Percentiles rank a stretch among this genome's conserved stretches.
Conservation (phyloP, 2,797 vertebrate species). For the Falco peregrinus region DNA sequence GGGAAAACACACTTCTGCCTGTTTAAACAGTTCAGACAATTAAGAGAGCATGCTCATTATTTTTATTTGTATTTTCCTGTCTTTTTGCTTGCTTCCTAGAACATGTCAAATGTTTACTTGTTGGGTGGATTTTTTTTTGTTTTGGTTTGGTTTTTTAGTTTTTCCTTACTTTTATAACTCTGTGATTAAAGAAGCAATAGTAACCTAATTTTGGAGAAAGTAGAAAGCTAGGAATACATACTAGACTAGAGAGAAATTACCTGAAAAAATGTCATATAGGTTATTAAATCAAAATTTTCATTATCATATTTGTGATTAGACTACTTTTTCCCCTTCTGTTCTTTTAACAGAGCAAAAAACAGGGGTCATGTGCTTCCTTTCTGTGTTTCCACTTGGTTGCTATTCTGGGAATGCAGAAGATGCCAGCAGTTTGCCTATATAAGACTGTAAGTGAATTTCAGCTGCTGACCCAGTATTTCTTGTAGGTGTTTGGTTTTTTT, state of each 20-base stretch:
- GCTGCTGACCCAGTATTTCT: neutral
- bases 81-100: neutral
- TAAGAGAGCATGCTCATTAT: neutral
- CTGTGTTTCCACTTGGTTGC: slow-evolving; percentile 27
- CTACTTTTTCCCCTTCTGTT: neutral
- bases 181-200: neutral
- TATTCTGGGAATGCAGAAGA: slow-evolving; percentile 65
- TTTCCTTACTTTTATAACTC: neutral
- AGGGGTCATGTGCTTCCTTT: slow-evolving; percentile 3
- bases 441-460: slow-evolving; percentile 39
- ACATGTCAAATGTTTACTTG: neutral
- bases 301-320: neutral
- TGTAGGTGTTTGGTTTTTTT: neutral
- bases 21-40: neutral
- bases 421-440: slow-evolving; percentile 11
- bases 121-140: neutral
- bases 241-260: neutral
- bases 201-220: neutral
- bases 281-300: neutral
- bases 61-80: neutral
- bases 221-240: neutral
- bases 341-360: slow-evolving; percentile 25
- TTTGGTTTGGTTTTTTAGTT: neutral
- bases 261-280: neutral
- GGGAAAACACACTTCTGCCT: neutral